phyloP scores from a whole-genome alignment of 2,113 vertebrate species.

The Dicerorhinus sumatrensis region DNA sequence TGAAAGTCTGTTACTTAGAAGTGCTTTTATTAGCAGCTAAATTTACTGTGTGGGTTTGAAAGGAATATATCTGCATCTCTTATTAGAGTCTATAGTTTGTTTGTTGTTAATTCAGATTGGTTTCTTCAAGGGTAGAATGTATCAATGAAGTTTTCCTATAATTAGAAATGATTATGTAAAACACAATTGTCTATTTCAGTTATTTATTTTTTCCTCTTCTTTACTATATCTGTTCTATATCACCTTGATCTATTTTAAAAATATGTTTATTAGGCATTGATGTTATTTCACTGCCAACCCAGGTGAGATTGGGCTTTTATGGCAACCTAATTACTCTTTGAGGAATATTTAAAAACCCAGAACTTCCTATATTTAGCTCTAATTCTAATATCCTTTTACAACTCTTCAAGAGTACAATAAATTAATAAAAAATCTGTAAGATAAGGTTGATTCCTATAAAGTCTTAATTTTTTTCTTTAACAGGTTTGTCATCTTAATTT shows the following conservation, averaged over 20 bases:
- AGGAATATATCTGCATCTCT: constrained; percentile 51
- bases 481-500: neutral
- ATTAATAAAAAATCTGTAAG: neutral
- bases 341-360: constrained; percentile 47
- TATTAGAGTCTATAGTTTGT: constrained; percentile 30
- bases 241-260: constrained; percentile 47
- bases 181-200: neutral
- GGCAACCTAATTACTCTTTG: constrained; percentile 36
- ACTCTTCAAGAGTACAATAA: neutral
- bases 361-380: constrained; percentile 27
- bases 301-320: neutral
- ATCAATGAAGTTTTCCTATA: neutral
- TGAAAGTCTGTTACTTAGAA: constrained; percentile 60
- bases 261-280: constrained; percentile 1
- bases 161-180: constrained; percentile 55
- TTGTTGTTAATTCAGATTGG: constrained; percentile 41
- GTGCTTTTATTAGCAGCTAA: constrained; percentile 62
- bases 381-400: constrained; percentile 34
- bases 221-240: constrained; percentile 15
- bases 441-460: neutral
- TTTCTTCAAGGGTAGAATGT: constrained; percentile 16
- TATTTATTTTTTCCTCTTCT: neutral
- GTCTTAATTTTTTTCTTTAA: constrained; percentile 45
- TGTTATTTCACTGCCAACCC: constrained; percentile 40
- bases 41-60: constrained; percentile 60